Percentiles rank a stretch among this genome's conserved stretches.
phyloP scores from a whole-genome alignment of 1,140 invertebrate genomes.

The Eupristina koningsbergeri region DNA sequence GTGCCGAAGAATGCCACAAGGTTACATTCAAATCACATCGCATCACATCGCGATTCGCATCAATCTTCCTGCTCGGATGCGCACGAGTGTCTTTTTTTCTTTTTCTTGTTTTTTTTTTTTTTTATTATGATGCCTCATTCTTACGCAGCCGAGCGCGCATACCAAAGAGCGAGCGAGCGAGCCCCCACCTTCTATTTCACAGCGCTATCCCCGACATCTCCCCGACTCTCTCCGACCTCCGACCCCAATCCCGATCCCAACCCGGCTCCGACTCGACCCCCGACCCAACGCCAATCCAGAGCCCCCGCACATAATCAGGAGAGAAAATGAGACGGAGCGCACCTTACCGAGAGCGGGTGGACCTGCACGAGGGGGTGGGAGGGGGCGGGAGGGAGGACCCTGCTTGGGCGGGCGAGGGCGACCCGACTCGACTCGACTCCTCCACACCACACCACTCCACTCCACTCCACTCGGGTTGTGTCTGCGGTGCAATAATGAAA shows the following conservation, averaged over 20 bases:
- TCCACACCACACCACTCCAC: no score
- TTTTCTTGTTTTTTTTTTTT: no score
- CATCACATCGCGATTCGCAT: slow-evolving; percentile 1
- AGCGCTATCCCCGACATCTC: no score
- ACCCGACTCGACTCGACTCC: no score
- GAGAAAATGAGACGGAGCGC: not conserved
- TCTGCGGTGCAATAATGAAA: slow-evolving; percentile 8
- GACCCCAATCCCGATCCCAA: no score
- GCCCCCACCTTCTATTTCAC: no score
- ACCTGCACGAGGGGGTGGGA: not conserved
- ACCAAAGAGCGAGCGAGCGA: no score
- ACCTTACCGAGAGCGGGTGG: no score
- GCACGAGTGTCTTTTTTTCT: not conserved
- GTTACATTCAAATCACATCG: not conserved
- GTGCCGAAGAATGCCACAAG: not conserved
- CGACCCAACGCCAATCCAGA: no score
- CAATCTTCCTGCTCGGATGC: not conserved
- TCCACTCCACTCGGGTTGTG: not conserved
- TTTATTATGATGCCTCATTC: not conserved
- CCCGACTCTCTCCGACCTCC: no score
- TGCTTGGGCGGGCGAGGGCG: no score
- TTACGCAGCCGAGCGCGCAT: not conserved
- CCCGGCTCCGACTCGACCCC: no score
- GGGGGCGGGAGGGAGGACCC: not conserved
- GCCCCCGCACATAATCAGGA: not conserved